Conservation (phyloP, 2,888 invertebrate genomes). For the Zele albiditarsus region DNA sequence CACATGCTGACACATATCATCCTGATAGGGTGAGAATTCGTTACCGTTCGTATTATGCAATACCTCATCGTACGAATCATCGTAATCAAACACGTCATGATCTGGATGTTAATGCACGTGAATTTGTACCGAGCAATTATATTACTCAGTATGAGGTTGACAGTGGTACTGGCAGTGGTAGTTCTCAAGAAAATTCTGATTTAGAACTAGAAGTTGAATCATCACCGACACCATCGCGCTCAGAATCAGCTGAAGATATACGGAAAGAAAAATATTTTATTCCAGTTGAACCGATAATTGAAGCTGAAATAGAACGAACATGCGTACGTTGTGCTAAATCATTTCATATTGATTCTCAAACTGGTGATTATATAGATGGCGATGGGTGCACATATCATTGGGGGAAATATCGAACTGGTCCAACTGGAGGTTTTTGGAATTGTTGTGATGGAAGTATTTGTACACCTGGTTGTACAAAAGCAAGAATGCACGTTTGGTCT, state of each 20-base stretch:
- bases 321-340: conserved; percentile 84
- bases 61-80: conserved; percentile 59
- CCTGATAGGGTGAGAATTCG: conserved; percentile 80
- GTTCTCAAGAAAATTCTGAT: conserved; percentile 63
- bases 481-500: conserved; percentile 84
- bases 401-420: conserved; percentile 80
- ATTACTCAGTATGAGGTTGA: conserved; percentile 59
- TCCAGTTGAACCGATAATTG: neutral
- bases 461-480: conserved; percentile 79
- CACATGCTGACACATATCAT: conserved; percentile 62
- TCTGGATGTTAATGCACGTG: conserved; percentile 81
- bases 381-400: conserved; percentile 92
- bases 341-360: conserved; percentile 79
- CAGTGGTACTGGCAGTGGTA: conserved; percentile 64
- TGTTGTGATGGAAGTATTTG: conserved; percentile 78
- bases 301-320: conserved; percentile 69
- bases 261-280: conserved; percentile 68
- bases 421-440: conserved; percentile 72
- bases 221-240: conserved; percentile 41
- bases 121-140: conserved; percentile 76
- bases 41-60: conserved; percentile 42
- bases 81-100: conserved; percentile 68
- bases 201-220: conserved; percentile 56
- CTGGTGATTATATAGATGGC: conserved; percentile 79
- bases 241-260: conserved; percentile 47